Evolutionary conservation across 1,140 invertebrate species (phyloP).

Genomic region (Halyomorpha halys): DNA sequence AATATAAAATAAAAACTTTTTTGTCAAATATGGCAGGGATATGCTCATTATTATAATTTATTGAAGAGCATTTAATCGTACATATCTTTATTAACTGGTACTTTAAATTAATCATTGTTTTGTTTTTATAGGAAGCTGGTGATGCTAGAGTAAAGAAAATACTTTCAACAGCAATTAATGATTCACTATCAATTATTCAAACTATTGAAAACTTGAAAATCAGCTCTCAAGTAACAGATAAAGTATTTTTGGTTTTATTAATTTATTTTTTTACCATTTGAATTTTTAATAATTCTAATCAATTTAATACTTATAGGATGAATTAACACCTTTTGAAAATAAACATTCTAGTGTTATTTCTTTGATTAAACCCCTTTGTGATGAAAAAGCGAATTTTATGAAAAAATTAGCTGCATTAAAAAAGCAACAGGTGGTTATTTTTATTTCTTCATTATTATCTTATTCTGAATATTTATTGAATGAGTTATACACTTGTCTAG

Average conservation of each 20-base stretch:
- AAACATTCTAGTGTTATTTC: background rate
- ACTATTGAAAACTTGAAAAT: background rate
- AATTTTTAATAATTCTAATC: background rate
- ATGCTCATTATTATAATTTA: too few species aligned
- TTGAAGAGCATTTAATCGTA: too few species aligned
- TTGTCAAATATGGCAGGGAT: too few species aligned
- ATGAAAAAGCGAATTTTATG: background rate
- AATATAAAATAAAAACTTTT: too few species aligned
- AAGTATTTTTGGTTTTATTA: background rate
- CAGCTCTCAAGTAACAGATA: background rate
- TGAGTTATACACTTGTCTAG: background rate
- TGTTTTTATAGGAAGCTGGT: too few species aligned
- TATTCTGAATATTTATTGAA: background rate
- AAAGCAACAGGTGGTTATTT: slow-evolving; percentile 1
- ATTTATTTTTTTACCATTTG: background rate
- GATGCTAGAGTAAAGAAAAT: too few species aligned
- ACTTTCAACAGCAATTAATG: too few species aligned
- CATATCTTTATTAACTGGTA: too few species aligned
- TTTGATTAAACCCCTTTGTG: background rate
- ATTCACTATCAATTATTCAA: too few species aligned
- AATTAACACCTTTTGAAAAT: background rate
- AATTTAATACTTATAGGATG: background rate
- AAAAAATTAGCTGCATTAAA: background rate
- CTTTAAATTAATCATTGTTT: too few species aligned
- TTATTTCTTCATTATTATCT: background rate